These are phyloP conservation scores for Pogonophryne albipinna DNA, from an alignment of 2,797 vertebrate species.

Conservation along the genomic window DNA sequence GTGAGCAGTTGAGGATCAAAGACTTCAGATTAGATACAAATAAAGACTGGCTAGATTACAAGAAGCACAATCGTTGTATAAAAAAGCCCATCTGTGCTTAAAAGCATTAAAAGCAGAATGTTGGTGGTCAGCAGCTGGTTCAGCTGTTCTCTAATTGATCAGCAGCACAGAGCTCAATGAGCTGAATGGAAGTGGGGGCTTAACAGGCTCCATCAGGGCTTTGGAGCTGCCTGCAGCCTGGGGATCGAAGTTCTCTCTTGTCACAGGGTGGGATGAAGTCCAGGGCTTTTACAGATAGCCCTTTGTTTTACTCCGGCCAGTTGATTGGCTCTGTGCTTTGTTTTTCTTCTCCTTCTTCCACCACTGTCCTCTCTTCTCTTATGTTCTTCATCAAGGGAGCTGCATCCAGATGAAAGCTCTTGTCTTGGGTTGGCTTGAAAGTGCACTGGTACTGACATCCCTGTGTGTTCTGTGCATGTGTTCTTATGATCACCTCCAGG, in stretches of 20 bases:
- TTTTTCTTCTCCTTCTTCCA: not conserved
- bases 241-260: constrained; percentile 71
- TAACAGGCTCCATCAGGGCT: constrained; percentile 59
- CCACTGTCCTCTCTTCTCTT: constrained; percentile 23
- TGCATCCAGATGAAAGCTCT: constrained; percentile 63
- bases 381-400: constrained; percentile 30
- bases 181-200: constrained; percentile 65
- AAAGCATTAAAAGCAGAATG: constrained; percentile 33
- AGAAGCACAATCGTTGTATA: not conserved
- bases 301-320: constrained; percentile 68
- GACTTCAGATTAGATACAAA: constrained; percentile 42
- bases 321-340: constrained; percentile 56
- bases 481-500: constrained; percentile 20
- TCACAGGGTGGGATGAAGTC: constrained; percentile 65
- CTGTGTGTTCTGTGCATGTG: constrained; percentile 2
- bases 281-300: constrained; percentile 66
- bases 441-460: constrained; percentile 17
- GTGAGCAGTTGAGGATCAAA: constrained; percentile 36
- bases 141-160: constrained; percentile 76
- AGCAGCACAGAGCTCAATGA: constrained; percentile 55
- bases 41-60: not conserved
- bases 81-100: constrained; percentile 1
- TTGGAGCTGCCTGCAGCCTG: constrained; percentile 38
- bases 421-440: constrained; percentile 28
- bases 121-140: constrained; percentile 71